These are phyloP conservation scores for Rhombomys opimus DNA, from an alignment of 2,113 vertebrate species.

Conservation along the genomic window DNA sequence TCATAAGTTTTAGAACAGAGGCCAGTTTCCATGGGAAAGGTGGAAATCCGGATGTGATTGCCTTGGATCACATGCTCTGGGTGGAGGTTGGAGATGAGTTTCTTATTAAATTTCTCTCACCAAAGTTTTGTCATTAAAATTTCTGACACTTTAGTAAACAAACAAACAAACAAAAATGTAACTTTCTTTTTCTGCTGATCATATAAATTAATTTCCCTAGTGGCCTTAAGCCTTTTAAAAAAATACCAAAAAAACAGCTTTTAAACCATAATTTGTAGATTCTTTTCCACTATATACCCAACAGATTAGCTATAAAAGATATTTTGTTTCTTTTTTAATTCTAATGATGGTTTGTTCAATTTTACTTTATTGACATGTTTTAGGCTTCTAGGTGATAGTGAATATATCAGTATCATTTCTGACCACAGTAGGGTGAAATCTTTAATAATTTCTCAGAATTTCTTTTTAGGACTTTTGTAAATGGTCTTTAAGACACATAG, in stretches of 20 bases:
- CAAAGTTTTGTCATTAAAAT: not conserved
- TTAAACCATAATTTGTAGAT: slow-evolving; percentile 8
- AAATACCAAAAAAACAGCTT: not conserved
- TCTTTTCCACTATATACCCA: not conserved
- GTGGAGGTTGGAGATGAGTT: not conserved
- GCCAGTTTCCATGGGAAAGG: slow-evolving; percentile 9
- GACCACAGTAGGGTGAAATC: not conserved
- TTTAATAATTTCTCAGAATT: not conserved
- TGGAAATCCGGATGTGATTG: not conserved
- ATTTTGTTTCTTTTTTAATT: slow-evolving; percentile 29
- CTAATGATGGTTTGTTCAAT: not conserved
- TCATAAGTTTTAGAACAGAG: not conserved
- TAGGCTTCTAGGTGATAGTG: not conserved
- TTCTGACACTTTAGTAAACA: not conserved
- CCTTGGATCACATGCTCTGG: not conserved
- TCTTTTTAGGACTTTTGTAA: not conserved
- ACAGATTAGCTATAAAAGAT: not conserved
- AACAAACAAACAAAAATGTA: no score
- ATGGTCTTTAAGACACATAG: not conserved
- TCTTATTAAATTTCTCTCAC: not conserved
- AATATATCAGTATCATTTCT: not conserved
- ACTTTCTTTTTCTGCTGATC: not conserved
- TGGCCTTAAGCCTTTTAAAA: slow-evolving; percentile 12
- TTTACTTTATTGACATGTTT: not conserved
- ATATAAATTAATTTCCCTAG: not conserved